Conservation (phyloP, 53 echinoderm and acorn worm species). For the Actinopyga echinites region DNA sequence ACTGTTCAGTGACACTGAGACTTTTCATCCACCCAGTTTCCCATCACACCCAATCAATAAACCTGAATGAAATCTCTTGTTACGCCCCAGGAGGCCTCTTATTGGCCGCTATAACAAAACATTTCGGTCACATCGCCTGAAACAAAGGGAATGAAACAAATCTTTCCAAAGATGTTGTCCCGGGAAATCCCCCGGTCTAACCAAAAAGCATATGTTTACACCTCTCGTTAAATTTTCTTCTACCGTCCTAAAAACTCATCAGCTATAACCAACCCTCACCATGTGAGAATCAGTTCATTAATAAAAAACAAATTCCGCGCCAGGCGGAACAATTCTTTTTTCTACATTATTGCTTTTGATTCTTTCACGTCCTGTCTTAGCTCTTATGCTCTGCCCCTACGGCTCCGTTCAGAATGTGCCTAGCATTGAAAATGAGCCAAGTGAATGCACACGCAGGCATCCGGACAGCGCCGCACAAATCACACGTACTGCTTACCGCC, state of each 20-base stretch:
- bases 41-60: too few relatives aligned
- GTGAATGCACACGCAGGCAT: constrained; percentile 36
- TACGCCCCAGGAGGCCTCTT: background rate
- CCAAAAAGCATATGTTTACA: background rate
- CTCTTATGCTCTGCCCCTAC: constrained; percentile 34
- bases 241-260: constrained; percentile 8
- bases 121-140: constrained; percentile 1
- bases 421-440: constrained; percentile 42
- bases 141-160: constrained; percentile 25
- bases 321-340: constrained; percentile 53
- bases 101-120: constrained; percentile 20
- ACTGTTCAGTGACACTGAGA: too few relatives aligned
- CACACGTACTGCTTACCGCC: constrained; percentile 22
- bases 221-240: background rate
- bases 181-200: constrained; percentile 34
- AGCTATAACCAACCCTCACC: constrained; percentile 31
- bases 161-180: background rate
- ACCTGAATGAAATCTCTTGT: background rate
- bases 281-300: constrained; percentile 52
- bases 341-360: constrained; percentile 43
- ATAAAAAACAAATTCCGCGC: constrained; percentile 57
- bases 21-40: too few relatives aligned
- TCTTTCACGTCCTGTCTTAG: background rate
- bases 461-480: constrained; percentile 33
- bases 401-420: constrained; percentile 39